Conservation (phyloP, 2,888 invertebrate genomes). For the Drosophila neonasuta region DNA sequence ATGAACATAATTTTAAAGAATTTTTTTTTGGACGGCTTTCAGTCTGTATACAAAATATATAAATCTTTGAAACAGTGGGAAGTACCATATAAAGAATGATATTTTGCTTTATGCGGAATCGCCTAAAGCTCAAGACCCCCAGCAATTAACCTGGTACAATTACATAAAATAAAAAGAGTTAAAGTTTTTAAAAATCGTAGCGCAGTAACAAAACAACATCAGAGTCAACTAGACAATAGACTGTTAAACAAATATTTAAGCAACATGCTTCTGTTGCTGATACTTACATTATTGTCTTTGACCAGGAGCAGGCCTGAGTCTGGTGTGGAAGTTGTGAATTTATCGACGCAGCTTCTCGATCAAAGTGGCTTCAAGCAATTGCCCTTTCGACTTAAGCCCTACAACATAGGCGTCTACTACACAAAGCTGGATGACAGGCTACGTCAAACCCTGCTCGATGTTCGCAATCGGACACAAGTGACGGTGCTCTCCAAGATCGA, state of each 20-base stretch:
- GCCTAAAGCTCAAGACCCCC: slow-evolving; percentile 12
- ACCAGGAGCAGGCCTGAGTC: neutral
- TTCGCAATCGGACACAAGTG: slow-evolving; percentile 38
- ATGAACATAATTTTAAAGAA: neutral
- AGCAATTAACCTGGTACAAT: slow-evolving; percentile 9
- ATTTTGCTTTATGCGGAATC: neutral
- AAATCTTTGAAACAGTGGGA: neutral
- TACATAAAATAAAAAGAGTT: slow-evolving; percentile 1
- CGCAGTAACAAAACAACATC: neutral
- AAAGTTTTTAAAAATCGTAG: slow-evolving; percentile 1
- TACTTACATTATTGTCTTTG: neutral
- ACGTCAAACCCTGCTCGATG: slow-evolving; percentile 17
- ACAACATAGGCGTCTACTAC: slow-evolving; percentile 25
- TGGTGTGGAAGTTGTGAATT: slow-evolving; percentile 2
- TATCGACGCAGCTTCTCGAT: slow-evolving; percentile 27
- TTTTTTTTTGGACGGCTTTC: neutral
- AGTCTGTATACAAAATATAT: neutral
- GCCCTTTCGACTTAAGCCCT: slow-evolving; percentile 8
- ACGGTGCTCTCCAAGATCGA: slow-evolving; percentile 25
- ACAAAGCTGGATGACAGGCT: slow-evolving; percentile 29
- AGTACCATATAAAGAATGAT: neutral
- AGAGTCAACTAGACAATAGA: neutral
- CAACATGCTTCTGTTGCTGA: slow-evolving; percentile 13
- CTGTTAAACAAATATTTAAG: slow-evolving; percentile 1
- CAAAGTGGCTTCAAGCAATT: slow-evolving; percentile 16